These are phyloP conservation scores for Anser brachyrhynchus DNA, from an alignment of 2,113 vertebrate species.

Conservation along the genomic window DNA sequence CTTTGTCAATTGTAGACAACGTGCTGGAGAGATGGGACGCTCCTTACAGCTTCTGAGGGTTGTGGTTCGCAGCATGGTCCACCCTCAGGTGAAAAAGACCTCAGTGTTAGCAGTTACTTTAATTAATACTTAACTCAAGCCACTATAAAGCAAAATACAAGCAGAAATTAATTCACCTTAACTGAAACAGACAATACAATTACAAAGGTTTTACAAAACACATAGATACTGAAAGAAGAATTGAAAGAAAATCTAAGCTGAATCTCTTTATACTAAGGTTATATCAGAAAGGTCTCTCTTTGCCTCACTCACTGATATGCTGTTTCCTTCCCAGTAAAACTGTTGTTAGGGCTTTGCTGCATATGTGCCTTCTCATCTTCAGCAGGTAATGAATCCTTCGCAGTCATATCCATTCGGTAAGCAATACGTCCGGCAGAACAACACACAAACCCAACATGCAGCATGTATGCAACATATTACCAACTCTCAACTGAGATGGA, in stretches of 20 bases:
- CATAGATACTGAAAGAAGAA: neutral
- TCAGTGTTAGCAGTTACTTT: neutral
- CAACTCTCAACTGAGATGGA: neutral
- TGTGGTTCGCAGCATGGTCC: neutral
- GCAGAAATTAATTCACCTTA: neutral
- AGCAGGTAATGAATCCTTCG: neutral
- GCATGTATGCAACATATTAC: neutral
- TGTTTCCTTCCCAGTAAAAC: neutral
- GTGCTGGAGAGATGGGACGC: neutral
- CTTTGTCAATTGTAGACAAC: rapidly evolving
- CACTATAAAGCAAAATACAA: neutral
- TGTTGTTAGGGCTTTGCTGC: neutral
- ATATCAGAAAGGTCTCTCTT: neutral
- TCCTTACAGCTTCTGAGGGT: neutral
- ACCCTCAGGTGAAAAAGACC: neutral
- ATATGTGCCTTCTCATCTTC: neutral
- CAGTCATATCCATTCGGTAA: neutral
- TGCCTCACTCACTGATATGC: neutral
- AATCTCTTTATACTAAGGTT: neutral
- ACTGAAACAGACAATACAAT: neutral
- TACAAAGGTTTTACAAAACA: neutral
- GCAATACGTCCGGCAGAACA: neutral
- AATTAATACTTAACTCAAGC: neutral
- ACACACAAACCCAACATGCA: neutral
- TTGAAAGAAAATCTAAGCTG: neutral